Evolutionary conservation across 2,113 vertebrate genomes (phyloP).

Genomic region (Neomonachus schauinslandi): DNA sequence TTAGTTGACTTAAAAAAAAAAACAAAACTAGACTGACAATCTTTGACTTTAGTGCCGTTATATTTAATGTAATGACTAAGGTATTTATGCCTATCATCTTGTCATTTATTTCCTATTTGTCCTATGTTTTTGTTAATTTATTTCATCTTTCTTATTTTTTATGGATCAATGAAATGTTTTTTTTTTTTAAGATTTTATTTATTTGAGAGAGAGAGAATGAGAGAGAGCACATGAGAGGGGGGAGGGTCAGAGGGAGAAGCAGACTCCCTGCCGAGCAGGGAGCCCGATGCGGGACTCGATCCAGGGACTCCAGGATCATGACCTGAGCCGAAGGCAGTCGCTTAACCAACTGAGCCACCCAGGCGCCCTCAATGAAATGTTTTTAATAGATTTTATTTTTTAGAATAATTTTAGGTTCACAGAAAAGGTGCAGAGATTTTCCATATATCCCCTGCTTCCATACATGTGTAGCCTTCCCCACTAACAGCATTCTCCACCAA

Average conservation of each 20-base stretch:
- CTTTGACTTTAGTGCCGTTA: background rate
- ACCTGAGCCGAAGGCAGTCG: no score
- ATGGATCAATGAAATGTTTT: background rate
- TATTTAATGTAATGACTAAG: background rate
- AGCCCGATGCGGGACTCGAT: no score
- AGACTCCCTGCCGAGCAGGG: no score
- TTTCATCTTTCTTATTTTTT: background rate
- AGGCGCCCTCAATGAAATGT: no score
- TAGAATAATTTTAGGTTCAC: background rate
- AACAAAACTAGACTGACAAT: background rate
- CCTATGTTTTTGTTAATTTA: background rate
- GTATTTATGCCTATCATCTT: background rate
- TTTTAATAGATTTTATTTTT: background rate
- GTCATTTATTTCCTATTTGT: background rate
- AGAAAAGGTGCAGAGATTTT: background rate
- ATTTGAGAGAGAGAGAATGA: no score
- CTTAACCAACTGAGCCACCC: no score
- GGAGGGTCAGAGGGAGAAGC: no score
- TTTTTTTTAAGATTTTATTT: no score
- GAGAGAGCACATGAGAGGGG: no score
- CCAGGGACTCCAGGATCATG: no score
- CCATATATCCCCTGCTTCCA: background rate
- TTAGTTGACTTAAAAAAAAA: background rate
- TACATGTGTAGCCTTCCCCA: background rate
- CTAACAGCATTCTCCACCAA: background rate